These are phyloP conservation scores for Sebastes trivittatus DNA, from an alignment of 2,797 vertebrate species.

Conservation along the genomic window DNA sequence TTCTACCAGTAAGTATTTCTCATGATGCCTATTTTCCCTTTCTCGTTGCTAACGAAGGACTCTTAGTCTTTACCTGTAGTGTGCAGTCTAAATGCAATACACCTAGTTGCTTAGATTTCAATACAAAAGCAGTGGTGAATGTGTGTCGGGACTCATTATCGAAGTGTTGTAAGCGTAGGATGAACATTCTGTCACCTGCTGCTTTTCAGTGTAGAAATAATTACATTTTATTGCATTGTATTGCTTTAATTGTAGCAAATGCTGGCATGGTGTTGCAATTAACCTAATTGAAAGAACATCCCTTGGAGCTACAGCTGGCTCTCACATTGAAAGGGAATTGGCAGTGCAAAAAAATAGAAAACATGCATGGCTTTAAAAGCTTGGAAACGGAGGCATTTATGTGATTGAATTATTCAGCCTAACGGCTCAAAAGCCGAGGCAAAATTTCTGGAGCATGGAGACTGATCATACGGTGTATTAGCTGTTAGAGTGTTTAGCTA, in stretches of 20 bases:
- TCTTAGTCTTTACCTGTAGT: background rate
- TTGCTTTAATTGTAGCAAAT: slow-evolving; percentile 27
- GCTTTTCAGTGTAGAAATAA: slow-evolving; percentile 46
- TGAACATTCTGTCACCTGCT: slow-evolving; percentile 38
- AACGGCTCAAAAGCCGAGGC: slow-evolving; percentile 16
- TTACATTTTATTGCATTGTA: slow-evolving; percentile 55
- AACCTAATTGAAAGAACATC: slow-evolving; percentile 62
- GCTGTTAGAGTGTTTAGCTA: background rate
- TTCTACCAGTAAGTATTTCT: slow-evolving; percentile 94
- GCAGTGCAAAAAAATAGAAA: background rate
- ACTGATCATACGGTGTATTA: slow-evolving; percentile 1
- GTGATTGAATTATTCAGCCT: slow-evolving; percentile 48
- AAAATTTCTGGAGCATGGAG: slow-evolving; percentile 15
- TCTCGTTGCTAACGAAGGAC: background rate
- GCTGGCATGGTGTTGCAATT: slow-evolving; percentile 52
- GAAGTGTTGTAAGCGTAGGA: background rate
- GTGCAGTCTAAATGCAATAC: background rate
- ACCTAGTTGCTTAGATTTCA: background rate
- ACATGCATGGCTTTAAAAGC: slow-evolving; percentile 44
- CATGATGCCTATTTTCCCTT: background rate
- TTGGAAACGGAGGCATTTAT: slow-evolving; percentile 51
- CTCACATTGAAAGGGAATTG: slow-evolving; percentile 33
- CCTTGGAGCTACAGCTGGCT: slow-evolving; percentile 48
- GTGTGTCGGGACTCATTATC: background rate
- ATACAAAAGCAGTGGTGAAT: background rate